Base-by-base conservation (phyloP, 2,888 invertebrate species). In the Carpatolechia fugitivella region DNA sequence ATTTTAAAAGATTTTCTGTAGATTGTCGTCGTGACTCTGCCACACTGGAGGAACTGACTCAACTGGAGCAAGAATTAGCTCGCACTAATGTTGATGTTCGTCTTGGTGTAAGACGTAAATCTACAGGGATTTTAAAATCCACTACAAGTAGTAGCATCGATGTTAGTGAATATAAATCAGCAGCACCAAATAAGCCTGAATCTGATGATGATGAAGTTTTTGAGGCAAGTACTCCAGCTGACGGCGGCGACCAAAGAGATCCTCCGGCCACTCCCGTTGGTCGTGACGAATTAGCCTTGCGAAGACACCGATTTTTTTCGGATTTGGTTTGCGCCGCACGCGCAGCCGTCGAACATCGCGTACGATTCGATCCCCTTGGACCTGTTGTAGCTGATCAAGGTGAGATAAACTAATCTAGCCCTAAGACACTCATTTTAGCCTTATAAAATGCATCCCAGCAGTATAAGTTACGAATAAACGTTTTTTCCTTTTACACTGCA, bases 241-340 rank as follows among this genome's bases (percentile, higher is more conserved):
- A 64, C 55, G 68, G 76, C 40, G 92, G 92, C 53, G 92, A 92
- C n/a, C 90, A 92, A 60, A 87, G 85, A 60, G 93, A 93, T 61
- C 93, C 93, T 62, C 95, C 95, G 47, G 95, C 94, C 55, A 95
- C 95, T 56, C 95, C 95, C 13, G 93, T 95, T 46, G 95, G 95
- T 54, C 92, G 94, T 56, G 95, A 95, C 80, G 95, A 95, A 75
- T 83, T 95, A 65, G 95, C 95, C 60, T 80, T 95, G 66, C 91
- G 94, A 60, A 91, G 95, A 56, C 95, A 95, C 79, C 91, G 95
- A 68, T 94, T 95, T 81, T 95, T 95, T 82, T 94, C 95, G 53
- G 95, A 95, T 74, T 91, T 95, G 57, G 91, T 95, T 62, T 92
- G 92, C 66, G 94, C 94, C 65, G 93, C 95, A 44, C 92, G 93